Evolutionary conservation across 2,113 vertebrate species (phyloP).

Genomic region (Eolophus roseicapilla): DNA sequence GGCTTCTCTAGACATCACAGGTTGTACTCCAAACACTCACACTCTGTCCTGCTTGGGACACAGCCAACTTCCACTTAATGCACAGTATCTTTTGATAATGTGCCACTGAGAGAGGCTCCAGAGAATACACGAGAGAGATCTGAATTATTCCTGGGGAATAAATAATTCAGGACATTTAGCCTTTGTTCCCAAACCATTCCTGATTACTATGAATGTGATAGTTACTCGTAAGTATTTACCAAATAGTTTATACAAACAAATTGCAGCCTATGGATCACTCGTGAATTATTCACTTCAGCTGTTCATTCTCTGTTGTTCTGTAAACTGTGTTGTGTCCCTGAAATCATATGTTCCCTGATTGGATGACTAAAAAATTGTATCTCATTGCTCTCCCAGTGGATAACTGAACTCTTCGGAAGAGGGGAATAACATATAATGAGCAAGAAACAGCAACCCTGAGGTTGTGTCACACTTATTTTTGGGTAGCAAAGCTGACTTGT

Average conservation of each 20-base stretch:
- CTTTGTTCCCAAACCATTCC: neutral
- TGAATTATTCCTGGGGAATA: constrained; percentile 30
- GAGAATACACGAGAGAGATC: rapidly evolving
- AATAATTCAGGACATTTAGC: constrained; percentile 32
- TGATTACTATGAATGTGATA: constrained; percentile 11
- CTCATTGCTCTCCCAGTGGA: neutral
- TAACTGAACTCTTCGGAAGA: neutral
- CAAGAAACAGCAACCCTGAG: neutral
- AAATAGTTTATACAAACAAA: constrained; percentile 51
- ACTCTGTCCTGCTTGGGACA: neutral
- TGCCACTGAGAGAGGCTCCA: neutral
- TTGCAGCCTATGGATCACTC: neutral
- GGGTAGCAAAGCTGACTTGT: neutral
- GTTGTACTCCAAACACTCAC: neutral
- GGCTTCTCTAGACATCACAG: neutral
- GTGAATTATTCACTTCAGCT: constrained; percentile 38
- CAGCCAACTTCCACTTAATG: neutral
- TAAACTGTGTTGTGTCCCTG: neutral
- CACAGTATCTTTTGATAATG: neutral
- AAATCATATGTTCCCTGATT: neutral
- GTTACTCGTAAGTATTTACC: neutral
- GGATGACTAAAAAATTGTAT: neutral
- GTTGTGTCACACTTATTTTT: neutral
- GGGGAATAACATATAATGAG: neutral
- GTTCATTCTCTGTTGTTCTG: neutral